Base-by-base conservation (phyloP, 2,113 vertebrate genomes). In the Lepisosteus osseus region DNA sequence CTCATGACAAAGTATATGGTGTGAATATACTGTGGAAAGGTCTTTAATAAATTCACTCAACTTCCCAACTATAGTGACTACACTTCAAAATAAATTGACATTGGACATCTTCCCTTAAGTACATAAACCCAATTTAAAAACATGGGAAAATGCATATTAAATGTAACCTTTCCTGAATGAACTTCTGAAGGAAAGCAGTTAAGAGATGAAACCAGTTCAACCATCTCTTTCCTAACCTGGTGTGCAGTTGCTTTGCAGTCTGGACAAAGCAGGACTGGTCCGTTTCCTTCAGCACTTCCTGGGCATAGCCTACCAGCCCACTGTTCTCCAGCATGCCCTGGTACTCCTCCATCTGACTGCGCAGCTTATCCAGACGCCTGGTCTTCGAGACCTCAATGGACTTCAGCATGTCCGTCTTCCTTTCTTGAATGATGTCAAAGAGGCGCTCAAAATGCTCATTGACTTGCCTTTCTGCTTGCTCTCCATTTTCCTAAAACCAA, bases 191-290 rank as follows among this genome's bases (percentile, higher is more conserved):
- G 15, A 17, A 29, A 29, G 29, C 29, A 29, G 29, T 29, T 29
- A 29, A 29, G 29, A 2, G 29, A 29, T 29, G 29, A 29, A 29
- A 29, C 29, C 29, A 29, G 29, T 1, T 29, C 1, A 29, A 29
- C 29, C 29, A 29, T 51, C 47, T 65, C n/a, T 17, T 90, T 90
- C 89, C 67, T 11, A 91, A 99, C 97, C 97, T 97, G 80, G 87
- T 74, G 69, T 98, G 95, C 40, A 99, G 95, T 56, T 97, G 97
- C 77, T 98, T 98, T 13, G 97, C 97, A 1, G 95, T 98, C 91
- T 98, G 97, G 29, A 99, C 97, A 42, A 99, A 99, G 83, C 96
- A 99, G 56, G 96, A 98, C 43, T 96, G 96, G 67, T 99, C 97
- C 0, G 95, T 97, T 88, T 99, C 97, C 74, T 99, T 99, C 71